These are phyloP conservation scores for Peromyscus nudipes DNA, from an alignment of 2,797 vertebrate species.

Conservation along the genomic window DNA sequence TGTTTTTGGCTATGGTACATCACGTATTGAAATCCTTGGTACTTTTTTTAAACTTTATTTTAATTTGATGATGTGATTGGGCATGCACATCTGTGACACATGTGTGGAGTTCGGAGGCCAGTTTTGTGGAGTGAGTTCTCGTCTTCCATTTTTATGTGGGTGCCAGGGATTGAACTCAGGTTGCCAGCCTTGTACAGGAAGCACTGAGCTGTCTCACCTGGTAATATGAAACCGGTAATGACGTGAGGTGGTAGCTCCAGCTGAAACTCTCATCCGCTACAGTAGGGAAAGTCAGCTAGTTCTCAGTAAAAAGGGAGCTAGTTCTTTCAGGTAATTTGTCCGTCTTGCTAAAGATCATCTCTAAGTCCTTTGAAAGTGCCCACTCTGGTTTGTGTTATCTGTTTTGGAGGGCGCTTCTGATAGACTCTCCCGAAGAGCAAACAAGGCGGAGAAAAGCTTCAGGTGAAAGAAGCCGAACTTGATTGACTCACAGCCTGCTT, in stretches of 20 bases:
- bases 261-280: not conserved
- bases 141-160: not conserved
- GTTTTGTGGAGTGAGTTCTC: not conserved
- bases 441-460: not conserved
- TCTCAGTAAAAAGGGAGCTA: not conserved
- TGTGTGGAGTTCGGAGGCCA: not conserved
- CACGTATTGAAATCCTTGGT: not conserved
- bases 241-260: not conserved
- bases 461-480: not conserved
- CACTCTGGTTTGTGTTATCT: not conserved
- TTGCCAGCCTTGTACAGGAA: not conserved
- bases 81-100: too few species aligned
- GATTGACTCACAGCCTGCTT: not conserved
- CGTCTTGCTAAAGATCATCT: not conserved
- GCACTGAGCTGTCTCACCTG: not conserved
- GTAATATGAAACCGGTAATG: not conserved
- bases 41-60: not conserved
- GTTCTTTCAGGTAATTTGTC: conserved; percentile 29
- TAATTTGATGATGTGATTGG: not conserved
- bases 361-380: not conserved
- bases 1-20: not conserved
- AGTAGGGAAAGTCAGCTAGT: not conserved
- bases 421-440: not conserved
- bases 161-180: not conserved
- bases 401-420: not conserved